These are phyloP conservation scores for Zeus faber DNA, from an alignment of 2,113 vertebrate genomes.

Conservation along the genomic window DNA sequence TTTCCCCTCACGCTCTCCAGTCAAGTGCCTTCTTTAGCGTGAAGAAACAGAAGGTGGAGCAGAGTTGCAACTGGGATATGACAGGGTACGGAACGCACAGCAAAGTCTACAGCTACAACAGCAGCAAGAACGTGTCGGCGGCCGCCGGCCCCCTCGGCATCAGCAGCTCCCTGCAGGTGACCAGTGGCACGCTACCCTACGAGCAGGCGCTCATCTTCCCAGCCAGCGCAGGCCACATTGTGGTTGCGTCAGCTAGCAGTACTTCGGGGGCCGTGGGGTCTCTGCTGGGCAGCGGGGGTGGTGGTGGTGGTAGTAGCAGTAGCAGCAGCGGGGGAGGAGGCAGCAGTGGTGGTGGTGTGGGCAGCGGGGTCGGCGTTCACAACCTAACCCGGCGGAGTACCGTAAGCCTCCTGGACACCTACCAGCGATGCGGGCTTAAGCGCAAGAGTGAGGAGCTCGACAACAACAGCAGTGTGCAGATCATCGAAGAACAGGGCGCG, in stretches of 20 bases:
- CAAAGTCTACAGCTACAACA: slow-evolving; percentile 94
- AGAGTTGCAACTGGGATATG: slow-evolving; percentile 97
- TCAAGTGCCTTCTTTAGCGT: slow-evolving; percentile 99
- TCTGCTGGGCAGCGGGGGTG: slow-evolving; percentile 77
- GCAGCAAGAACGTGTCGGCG: slow-evolving; percentile 83
- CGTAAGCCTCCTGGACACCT: slow-evolving; percentile 96
- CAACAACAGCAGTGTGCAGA: slow-evolving; percentile 94
- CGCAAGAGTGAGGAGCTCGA: slow-evolving; percentile 98
- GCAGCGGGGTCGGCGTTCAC: slow-evolving; percentile 83
- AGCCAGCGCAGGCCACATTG: slow-evolving; percentile 88
- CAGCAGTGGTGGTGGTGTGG: slow-evolving; percentile 64
- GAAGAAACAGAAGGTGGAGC: slow-evolving; percentile 99
- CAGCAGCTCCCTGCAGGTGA: slow-evolving; percentile 87
- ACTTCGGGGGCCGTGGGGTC: slow-evolving; percentile 85
- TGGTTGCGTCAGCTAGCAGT: slow-evolving; percentile 92
- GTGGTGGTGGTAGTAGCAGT: slow-evolving; percentile 76
- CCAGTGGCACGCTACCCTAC: slow-evolving; percentile 88
- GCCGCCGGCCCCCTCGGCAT: slow-evolving; percentile 81
- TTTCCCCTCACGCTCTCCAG: slow-evolving; percentile 96
- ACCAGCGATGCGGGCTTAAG: slow-evolving; percentile 99
- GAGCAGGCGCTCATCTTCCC: slow-evolving; percentile 97
- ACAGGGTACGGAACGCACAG: slow-evolving; percentile 97
- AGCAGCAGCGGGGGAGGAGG: slow-evolving; percentile 82
- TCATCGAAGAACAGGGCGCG: slow-evolving; percentile 89
- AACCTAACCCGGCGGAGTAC: slow-evolving; percentile 98